Percentiles rank a stretch among this genome's conserved stretches.
Evolutionary conservation across 2,797 vertebrate genomes (phyloP).

Genomic region (Alcedo atthis): DNA sequence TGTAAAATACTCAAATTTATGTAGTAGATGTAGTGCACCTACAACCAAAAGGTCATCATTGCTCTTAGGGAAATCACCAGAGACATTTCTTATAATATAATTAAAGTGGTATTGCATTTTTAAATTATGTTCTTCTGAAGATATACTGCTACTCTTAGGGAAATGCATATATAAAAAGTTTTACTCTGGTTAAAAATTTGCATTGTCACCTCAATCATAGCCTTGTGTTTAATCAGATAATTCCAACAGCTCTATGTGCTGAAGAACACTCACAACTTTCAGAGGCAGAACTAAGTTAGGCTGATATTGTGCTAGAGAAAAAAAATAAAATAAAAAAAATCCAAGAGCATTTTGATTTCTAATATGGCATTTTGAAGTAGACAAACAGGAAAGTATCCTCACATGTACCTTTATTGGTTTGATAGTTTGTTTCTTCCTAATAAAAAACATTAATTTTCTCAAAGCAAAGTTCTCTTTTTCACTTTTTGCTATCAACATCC

Average conservation of each 20-base stretch:
- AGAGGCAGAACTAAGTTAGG: not conserved
- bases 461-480: not conserved
- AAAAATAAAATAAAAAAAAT: not conserved
- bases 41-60: not conserved
- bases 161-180: not conserved
- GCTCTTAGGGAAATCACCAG: not conserved
- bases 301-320: not conserved
- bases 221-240: not conserved
- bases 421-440: not conserved
- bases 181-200: not conserved
- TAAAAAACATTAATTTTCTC: not conserved
- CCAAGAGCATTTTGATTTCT: not conserved
- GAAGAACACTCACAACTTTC: not conserved
- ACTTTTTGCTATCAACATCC: not conserved
- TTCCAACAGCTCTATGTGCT: not conserved
- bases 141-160: not conserved
- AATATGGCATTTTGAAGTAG: not conserved
- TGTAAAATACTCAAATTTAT: not conserved
- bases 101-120: not conserved
- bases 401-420: not conserved
- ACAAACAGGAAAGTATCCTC: not conserved
- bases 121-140: not conserved
- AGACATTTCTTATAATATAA: not conserved
- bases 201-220: not conserved
- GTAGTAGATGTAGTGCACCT: not conserved